Conservation (phyloP, 2,888 invertebrate genomes). For the Ramazzottius varieornatus region DNA sequence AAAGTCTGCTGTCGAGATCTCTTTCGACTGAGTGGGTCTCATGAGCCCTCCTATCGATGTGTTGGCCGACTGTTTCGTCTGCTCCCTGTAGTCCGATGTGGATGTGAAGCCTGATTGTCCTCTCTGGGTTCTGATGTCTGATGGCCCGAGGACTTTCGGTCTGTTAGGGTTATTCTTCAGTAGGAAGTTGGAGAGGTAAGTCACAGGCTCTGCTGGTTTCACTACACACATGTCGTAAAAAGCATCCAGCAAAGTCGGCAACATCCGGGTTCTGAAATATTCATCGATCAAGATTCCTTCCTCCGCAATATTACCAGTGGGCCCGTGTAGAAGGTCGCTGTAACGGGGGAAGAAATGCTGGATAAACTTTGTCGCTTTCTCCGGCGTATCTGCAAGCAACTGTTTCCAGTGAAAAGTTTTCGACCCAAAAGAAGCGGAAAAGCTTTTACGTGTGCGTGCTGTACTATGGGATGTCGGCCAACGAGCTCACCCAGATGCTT, state of each 20-base stretch:
- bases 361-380: not conserved
- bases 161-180: not conserved
- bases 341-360: not conserved
- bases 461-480: not conserved
- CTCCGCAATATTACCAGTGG: not conserved
- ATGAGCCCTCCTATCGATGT: too few species aligned
- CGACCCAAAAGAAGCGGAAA: too few species aligned
- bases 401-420: too few species aligned
- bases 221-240: not conserved
- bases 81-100: too few species aligned
- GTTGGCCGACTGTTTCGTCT: too few species aligned
- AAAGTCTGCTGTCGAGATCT: too few species aligned
- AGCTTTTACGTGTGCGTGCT: not conserved
- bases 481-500: too few species aligned
- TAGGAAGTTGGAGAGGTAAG: not conserved
- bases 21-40: too few species aligned
- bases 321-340: not conserved
- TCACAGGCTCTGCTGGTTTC: not conserved
- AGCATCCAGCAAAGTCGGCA: not conserved
- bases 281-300: not conserved
- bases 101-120: too few species aligned
- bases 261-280: not conserved
- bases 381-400: too few species aligned
- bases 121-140: too few species aligned
- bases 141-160: not conserved